A percentile compares a stretch with the other conserved stretches of the same genome.
Evolutionary conservation across 2,113 vertebrate genomes (phyloP).

Genomic region (Numida meleagris): DNA sequence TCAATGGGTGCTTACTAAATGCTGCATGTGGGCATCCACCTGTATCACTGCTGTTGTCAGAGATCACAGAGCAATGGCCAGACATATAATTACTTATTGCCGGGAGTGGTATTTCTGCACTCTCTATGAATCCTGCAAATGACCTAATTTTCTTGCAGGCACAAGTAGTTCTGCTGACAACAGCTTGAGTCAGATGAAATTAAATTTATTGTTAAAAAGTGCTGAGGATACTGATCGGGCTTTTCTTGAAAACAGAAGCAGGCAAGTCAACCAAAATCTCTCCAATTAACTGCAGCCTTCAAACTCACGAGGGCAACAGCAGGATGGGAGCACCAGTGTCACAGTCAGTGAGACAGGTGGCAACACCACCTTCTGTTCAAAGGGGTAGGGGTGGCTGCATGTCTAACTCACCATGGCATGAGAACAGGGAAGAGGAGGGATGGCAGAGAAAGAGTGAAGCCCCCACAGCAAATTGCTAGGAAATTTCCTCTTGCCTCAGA

Average conservation of each 20-base stretch:
- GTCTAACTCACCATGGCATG: accelerated
- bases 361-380: background rate
- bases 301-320: background rate
- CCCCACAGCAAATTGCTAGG: background rate
- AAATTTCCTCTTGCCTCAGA: background rate
- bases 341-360: background rate
- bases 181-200: background rate
- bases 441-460: background rate
- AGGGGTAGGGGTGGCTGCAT: accelerated
- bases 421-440: background rate
- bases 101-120: background rate
- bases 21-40: background rate
- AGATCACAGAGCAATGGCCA: background rate
- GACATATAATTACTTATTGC: background rate
- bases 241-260: background rate
- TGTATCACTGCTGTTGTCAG: background rate
- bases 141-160: background rate
- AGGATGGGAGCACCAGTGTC: background rate
- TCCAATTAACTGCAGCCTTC: background rate
- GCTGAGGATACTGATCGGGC: background rate
- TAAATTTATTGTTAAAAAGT: background rate
- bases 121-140: background rate
- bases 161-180: background rate
- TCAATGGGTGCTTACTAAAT: background rate
- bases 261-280: background rate